A percentile compares a stretch with the other conserved stretches of the same genome.
phyloP scores from a whole-genome alignment of 2,888 invertebrate species.

The Tipula confusa region DNA sequence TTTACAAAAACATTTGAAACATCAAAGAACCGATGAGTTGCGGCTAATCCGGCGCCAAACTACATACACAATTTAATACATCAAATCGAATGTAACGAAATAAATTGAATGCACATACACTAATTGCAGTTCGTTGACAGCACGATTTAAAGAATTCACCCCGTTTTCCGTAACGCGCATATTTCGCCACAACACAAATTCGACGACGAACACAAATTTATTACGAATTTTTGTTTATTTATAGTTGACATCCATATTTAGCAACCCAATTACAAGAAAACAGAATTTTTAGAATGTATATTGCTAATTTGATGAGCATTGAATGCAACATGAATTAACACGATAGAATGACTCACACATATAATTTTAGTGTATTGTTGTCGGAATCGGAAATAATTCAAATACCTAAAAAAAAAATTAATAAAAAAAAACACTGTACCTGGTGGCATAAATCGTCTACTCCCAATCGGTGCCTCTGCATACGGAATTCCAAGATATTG shows the following conservation, averaged over 20 bases:
- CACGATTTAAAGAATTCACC: background rate
- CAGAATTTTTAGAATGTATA: background rate
- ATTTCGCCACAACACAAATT: background rate
- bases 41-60: no score
- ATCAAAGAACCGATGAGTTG: no score
- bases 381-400: background rate
- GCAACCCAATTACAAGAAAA: background rate
- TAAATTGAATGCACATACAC: no score
- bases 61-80: no score
- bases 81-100: no score
- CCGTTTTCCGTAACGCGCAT: background rate
- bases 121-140: no score
- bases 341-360: background rate
- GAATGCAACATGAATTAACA: background rate
- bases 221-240: background rate
- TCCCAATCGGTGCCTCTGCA: conserved; percentile 72
- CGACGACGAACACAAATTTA: background rate
- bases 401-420: background rate
- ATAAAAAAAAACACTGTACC: conserved; percentile 48
- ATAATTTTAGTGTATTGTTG: background rate
- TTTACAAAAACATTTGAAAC: no score
- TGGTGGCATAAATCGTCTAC: conserved; percentile 79
- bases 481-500: conserved; percentile 77
- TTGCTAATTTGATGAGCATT: no score
- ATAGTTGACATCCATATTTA: background rate